Evolutionary conservation across 2,797 vertebrate genomes (phyloP).

Genomic region (Mus caroli): DNA sequence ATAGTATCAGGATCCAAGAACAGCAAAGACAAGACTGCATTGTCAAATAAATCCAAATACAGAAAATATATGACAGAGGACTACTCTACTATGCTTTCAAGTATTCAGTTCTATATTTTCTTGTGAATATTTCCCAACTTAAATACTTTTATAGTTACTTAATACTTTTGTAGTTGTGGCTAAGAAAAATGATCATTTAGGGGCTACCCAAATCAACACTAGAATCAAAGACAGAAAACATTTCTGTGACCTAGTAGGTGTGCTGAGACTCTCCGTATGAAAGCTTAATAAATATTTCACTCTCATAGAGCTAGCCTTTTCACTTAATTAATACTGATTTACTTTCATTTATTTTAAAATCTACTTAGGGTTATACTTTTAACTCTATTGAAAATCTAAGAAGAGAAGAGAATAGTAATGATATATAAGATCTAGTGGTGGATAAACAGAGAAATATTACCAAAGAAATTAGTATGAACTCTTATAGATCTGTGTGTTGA

Average conservation of each 20-base stretch:
- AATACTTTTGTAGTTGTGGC: not conserved
- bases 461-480: conserved; percentile 24
- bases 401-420: conserved; percentile 66
- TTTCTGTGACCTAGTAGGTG: not conserved
- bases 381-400: conserved; percentile 62
- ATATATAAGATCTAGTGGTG: conserved; percentile 46
- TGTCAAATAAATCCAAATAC: conserved; percentile 40
- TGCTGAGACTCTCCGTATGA: conserved; percentile 22
- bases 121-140: not conserved
- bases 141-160: not conserved
- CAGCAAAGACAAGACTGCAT: not conserved
- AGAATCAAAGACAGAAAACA: conserved; percentile 8
- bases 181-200: not conserved
- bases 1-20: not conserved
- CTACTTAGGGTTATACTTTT: conserved; percentile 69
- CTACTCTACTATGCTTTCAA: conserved; percentile 2
- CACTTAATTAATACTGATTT: conserved; percentile 60
- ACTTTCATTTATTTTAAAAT: conserved; percentile 77
- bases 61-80: not conserved
- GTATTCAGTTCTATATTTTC: not conserved
- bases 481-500: not conserved
- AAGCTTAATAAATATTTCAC: conserved; percentile 5
- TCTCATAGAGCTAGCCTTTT: conserved; percentile 38
- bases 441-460: conserved; percentile 57
- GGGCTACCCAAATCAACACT: not conserved